Conservation (phyloP, 2,113 vertebrate genomes). For the Oriolus oriolus region DNA sequence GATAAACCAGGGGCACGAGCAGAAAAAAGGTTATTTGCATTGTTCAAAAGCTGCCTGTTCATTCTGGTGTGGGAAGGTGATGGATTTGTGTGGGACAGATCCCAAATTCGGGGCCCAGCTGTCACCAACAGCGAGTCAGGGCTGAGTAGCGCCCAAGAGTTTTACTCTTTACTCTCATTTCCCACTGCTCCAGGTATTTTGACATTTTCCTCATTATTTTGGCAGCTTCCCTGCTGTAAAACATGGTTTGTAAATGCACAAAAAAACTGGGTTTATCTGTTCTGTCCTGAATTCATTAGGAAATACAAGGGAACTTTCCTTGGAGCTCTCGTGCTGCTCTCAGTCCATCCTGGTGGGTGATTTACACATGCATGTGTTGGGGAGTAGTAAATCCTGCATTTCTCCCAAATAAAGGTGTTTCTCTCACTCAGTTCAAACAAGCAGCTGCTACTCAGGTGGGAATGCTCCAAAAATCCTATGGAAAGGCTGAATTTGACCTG, state of each 20-base stretch:
- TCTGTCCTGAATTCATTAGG: constrained; percentile 30
- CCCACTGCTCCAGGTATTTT: background rate
- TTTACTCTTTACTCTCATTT: background rate
- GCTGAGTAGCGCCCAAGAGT: background rate
- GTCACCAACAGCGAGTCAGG: background rate
- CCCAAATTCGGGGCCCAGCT: background rate
- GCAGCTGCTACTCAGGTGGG: background rate
- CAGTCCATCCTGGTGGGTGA: background rate
- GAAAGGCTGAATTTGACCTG: background rate
- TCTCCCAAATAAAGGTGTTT: background rate
- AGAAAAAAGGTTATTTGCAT: background rate
- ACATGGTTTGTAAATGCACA: constrained; percentile 2
- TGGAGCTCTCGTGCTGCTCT: background rate
- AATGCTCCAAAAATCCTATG: background rate
- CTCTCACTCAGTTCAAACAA: background rate
- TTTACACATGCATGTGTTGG: background rate
- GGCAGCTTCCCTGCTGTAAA: constrained; percentile 35
- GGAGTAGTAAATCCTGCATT: background rate
- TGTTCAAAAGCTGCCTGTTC: background rate
- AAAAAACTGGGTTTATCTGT: constrained; percentile 3
- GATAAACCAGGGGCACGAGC: background rate
- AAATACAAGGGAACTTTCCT: background rate
- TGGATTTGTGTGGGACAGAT: background rate
- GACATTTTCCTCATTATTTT: constrained; percentile 1
- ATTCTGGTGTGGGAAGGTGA: background rate